Conservation (phyloP, 2,888 invertebrate species). For the Drosophila greeni region DNA sequence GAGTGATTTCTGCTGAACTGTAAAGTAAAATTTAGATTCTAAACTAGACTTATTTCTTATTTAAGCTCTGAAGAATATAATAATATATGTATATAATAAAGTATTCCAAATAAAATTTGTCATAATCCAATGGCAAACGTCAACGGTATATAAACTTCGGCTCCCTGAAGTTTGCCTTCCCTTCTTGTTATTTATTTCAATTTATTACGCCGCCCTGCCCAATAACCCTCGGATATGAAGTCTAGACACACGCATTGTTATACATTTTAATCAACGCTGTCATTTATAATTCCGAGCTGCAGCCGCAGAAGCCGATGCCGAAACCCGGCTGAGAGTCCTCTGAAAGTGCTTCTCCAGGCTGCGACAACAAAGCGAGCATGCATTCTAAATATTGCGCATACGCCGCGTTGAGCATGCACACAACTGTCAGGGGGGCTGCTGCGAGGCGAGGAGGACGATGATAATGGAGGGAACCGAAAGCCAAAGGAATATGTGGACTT, state of each 20-base stretch:
- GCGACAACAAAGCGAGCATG: slow-evolving; percentile 26
- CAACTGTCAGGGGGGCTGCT: neutral
- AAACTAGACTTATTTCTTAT: neutral
- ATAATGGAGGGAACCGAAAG: slow-evolving; percentile 15
- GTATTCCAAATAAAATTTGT: too few relatives aligned
- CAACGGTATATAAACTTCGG: neutral
- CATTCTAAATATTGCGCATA: slow-evolving; percentile 48
- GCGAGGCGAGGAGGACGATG: neutral
- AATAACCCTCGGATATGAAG: slow-evolving; percentile 2
- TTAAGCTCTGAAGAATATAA: too few relatives aligned
- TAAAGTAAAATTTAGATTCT: neutral
- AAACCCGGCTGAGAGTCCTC: slow-evolving; percentile 10
- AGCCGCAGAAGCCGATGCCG: slow-evolving; percentile 11
- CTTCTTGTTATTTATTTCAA: slow-evolving; percentile 8
- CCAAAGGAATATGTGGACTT: slow-evolving; percentile 39
- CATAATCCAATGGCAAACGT: neutral
- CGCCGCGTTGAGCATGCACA: slow-evolving; percentile 39
- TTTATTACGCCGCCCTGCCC: neutral
- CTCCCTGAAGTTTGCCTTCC: neutral
- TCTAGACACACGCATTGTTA: slow-evolving; percentile 32
- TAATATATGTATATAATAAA: too few relatives aligned
- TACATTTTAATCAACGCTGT: slow-evolving; percentile 38
- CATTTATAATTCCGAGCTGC: slow-evolving; percentile 24
- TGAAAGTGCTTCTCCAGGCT: slow-evolving; percentile 6
- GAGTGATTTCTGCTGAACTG: neutral